Evolutionary conservation across 2,797 vertebrate species (phyloP).

Genomic region (Miichthys miiuy): DNA sequence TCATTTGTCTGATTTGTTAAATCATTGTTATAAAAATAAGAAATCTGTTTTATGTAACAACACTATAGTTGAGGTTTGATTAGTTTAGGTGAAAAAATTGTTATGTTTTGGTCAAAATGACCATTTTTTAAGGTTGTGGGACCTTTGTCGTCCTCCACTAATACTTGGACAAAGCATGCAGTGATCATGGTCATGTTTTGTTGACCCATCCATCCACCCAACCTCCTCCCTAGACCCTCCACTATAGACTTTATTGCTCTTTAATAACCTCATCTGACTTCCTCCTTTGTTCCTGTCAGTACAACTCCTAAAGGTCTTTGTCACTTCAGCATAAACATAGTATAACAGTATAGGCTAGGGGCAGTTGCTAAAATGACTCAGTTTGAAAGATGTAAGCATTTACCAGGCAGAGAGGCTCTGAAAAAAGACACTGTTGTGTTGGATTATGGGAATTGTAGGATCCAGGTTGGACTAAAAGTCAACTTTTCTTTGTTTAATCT

Average conservation of each 20-base stretch:
- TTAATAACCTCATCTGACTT: too few relatives aligned
- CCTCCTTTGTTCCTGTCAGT: background rate
- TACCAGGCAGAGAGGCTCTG: constrained; percentile 5
- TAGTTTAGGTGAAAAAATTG: too few relatives aligned
- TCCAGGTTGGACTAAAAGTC: background rate
- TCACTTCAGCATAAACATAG: background rate
- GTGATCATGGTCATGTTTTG: background rate
- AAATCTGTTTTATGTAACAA: too few relatives aligned
- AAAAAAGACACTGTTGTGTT: background rate
- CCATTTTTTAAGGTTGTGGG: too few relatives aligned
- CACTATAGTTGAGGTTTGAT: too few relatives aligned
- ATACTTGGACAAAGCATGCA: too few relatives aligned
- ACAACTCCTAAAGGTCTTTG: background rate
- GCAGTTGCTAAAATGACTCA: constrained; percentile 2
- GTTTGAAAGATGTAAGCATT: constrained; percentile 17
- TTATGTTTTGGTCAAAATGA: too few relatives aligned
- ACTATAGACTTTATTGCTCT: too few relatives aligned
- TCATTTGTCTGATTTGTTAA: too few relatives aligned
- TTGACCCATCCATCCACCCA: background rate
- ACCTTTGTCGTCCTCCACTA: too few relatives aligned
- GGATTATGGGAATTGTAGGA: constrained; percentile 7
- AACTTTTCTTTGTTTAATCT: background rate
- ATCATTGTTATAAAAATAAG: too few relatives aligned
- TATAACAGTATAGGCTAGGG: background rate
- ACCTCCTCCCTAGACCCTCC: too few relatives aligned